These are phyloP conservation scores for Hetaerina americana DNA, from an alignment of 1,140 invertebrate genomes.

Conservation along the genomic window DNA sequence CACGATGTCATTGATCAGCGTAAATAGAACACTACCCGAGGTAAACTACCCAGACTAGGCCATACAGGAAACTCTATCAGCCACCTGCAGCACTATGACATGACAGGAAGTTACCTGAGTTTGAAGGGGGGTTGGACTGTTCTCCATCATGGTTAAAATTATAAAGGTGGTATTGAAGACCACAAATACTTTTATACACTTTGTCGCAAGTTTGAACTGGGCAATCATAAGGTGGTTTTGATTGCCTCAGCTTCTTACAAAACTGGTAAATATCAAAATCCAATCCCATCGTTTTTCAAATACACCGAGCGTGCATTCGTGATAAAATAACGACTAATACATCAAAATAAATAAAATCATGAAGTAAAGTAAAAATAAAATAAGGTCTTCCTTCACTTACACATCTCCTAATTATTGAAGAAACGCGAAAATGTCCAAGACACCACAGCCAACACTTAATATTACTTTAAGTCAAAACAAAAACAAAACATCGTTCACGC, in stretches of 20 bases:
- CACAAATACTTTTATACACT: constrained; percentile 71
- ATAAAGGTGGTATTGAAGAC: constrained; percentile 71
- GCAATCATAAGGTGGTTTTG: constrained; percentile 72
- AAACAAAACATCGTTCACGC: background rate
- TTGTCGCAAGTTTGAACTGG: constrained; percentile 70
- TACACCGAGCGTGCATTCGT: background rate
- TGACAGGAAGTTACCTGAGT: background rate
- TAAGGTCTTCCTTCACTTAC: background rate
- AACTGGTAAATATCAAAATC: constrained; percentile 76
- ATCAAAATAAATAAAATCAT: background rate
- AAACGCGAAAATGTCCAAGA: background rate
- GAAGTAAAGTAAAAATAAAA: background rate
- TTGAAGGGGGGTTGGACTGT: constrained; percentile 32
- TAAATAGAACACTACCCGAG: background rate
- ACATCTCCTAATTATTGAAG: background rate
- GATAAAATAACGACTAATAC: background rate
- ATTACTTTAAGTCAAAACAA: background rate
- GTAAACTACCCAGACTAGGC: constrained; percentile 13
- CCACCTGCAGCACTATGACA: background rate
- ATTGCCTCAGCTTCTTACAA: constrained; percentile 62
- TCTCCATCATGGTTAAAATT: constrained; percentile 62
- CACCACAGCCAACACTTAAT: background rate
- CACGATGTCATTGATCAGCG: background rate
- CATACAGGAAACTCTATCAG: constrained; percentile 5
- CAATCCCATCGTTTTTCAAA: constrained; percentile 43